Evolutionary conservation across 1,140 invertebrate species (phyloP), one percentile per base, ranked within the genome.

Genomic region (Brachystomella parvula): DNA sequence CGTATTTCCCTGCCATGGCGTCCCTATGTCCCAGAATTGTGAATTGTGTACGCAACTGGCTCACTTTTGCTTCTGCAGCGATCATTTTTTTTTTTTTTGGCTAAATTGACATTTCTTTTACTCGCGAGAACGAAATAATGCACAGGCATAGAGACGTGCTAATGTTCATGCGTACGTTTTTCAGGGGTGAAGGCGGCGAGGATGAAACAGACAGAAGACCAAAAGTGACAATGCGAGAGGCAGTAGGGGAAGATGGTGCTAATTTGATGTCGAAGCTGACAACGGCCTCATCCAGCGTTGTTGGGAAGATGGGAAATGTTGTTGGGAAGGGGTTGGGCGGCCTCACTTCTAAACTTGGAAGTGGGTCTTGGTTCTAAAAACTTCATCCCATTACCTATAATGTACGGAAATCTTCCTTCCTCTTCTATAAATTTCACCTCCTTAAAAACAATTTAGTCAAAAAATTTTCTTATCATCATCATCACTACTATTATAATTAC

Each of bases 251-350:
- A 44, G 84, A 86, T 73, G 84, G 86, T 71, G 84, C 81, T 24
- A 86, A 85, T 76, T 81, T 81, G 68, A 81, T 86, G 47, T 80
- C 81, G 30, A 87, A 86, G 75, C 80, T 88, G 30, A 84, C 83
- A 73, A 87, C 86, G 74, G 85, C 86, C 33, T 87, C 87, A 30
- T 85, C 85, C 57, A 87, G 87, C 71, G 87, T 89, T 66, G 86
- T 87, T 58, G 88, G 87, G 33, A 83, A 85, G 75, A 83, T 92
- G 74, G 87, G 88, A 70, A 88, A 86, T 76, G 87, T 91, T 76
- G 87, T 91, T 74, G 88, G 89, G 53, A 89, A 89, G 77, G 87
- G 88, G 64, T 85, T 90, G 65, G 88, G 88, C 66, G 88, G 89
- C 69, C 81, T 91, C 72, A 88, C 88, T 72, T 87, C 86, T 58